These are phyloP conservation scores for Pheucticus melanocephalus DNA, from an alignment of 2,113 vertebrate species.

Conservation along the genomic window DNA sequence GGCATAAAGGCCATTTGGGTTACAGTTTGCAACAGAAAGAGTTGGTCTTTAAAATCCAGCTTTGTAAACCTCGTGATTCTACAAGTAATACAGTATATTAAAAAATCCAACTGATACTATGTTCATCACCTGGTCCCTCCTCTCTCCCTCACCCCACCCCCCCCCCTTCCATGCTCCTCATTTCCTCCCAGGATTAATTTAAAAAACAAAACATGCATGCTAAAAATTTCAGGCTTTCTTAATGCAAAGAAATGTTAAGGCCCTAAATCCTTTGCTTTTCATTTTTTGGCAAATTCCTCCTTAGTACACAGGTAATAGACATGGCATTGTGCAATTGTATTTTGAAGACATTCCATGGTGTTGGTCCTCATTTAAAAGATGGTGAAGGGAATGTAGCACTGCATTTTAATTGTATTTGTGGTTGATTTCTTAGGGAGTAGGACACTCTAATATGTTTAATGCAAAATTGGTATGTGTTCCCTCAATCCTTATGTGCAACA, in stretches of 20 bases:
- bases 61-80: neutral
- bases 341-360: neutral
- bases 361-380: neutral
- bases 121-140: neutral
- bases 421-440: neutral
- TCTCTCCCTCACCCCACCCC: accelerated
- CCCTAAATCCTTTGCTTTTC: neutral
- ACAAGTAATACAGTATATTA: neutral
- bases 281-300: neutral
- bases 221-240: neutral
- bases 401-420: neutral
- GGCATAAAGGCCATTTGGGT: neutral
- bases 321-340: neutral
- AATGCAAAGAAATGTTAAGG: neutral
- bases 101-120: neutral
- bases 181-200: neutral
- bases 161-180: too few relatives aligned
- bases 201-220: neutral
- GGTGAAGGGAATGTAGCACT: neutral
- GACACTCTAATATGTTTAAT: neutral
- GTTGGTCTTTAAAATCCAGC: neutral
- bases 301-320: neutral
- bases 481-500: neutral
- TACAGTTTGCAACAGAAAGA: neutral
- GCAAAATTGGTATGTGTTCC: neutral